Conservation (phyloP, 2,797 vertebrate species). For the Ceryle rudis region DNA sequence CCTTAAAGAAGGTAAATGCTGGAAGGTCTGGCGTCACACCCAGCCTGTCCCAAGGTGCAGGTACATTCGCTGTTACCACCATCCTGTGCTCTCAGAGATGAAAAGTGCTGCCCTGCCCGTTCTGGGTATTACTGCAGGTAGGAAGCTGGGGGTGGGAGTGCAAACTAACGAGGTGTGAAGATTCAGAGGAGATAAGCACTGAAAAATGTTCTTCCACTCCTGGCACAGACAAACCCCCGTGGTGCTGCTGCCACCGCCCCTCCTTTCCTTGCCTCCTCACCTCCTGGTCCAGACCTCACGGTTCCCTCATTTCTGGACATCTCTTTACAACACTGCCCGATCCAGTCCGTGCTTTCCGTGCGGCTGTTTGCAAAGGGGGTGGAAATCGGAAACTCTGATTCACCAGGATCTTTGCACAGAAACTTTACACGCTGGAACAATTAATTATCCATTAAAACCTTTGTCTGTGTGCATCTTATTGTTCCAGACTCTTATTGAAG, state of each 20-base stretch:
- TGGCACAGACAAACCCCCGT: no score
- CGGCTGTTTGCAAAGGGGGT: background rate
- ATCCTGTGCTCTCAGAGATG: background rate
- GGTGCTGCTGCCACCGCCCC: background rate
- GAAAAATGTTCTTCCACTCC: background rate
- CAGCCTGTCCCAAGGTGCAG: background rate
- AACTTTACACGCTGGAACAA: constrained; percentile 67
- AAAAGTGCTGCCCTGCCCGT: accelerated
- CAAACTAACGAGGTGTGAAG: background rate
- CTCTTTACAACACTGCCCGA: background rate
- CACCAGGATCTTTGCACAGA: constrained; percentile 48
- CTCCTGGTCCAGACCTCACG: accelerated
- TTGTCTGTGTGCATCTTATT: constrained; percentile 64
- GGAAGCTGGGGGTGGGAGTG: background rate
- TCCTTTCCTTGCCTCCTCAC: accelerated
- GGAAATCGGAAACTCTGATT: constrained; percentile 70
- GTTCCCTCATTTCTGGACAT: background rate
- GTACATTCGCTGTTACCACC: background rate
- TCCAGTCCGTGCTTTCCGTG: constrained; percentile 38
- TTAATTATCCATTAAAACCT: constrained; percentile 72
- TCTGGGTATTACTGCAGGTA: background rate
- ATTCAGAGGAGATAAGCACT: background rate
- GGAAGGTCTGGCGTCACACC: background rate
- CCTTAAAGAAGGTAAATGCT: accelerated
- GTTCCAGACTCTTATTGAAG: constrained; percentile 52